Base-by-base conservation (phyloP, 37 sponge, comb jelly and placozoan genomes). In the Spongilla lacustris region DNA sequence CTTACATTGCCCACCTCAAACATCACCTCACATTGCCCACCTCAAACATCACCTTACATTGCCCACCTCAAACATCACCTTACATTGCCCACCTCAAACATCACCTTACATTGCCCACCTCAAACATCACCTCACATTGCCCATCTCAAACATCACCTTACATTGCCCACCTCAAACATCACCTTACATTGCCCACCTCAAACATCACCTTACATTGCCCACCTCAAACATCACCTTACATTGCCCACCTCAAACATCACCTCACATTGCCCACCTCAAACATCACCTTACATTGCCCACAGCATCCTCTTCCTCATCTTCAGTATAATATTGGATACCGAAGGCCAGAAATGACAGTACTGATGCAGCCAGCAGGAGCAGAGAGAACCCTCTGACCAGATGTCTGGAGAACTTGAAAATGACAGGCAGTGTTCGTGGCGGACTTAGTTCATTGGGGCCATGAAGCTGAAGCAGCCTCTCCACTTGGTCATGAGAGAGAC, bases 321-420 rank as follows among this genome's bases (percentile, higher is more conserved):
- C n/a, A n/a, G 36, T 27, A 35, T 11, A 29, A 0, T 41, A 58
- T 27, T 76, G n/a, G n/a, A 73, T n/a, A n/a, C 70, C 88, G 5
- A 37, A 73, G 28, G 81, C 70, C 67, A 36, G 50, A 49, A 94
- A 88, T 66, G 92, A 94, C 74, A 94, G 80, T 38, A 75, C 86
- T 34, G 86, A 83, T 23, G 89, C 95, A 69, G 82, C 58, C 89
- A 89, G 89, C 24, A 94, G 91, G 37, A 94, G 75, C 37, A 78
- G 24, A 2, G 95, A 74, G 36, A 94, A 94, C 26, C 95, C 95
- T 4, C 95, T 88, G 77, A 94, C 91, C 33, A 94, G 41, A 34
- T 88, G 89, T 69, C 71, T 91, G 26, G 71, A 36, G 76, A 94
- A 94, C 73, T 94, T 94, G 49, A 91, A 66, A 70, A 93, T 69